These are phyloP conservation scores for Rachycentron canadum DNA, from an alignment of 2,797 vertebrate genomes.

Conservation along the genomic window DNA sequence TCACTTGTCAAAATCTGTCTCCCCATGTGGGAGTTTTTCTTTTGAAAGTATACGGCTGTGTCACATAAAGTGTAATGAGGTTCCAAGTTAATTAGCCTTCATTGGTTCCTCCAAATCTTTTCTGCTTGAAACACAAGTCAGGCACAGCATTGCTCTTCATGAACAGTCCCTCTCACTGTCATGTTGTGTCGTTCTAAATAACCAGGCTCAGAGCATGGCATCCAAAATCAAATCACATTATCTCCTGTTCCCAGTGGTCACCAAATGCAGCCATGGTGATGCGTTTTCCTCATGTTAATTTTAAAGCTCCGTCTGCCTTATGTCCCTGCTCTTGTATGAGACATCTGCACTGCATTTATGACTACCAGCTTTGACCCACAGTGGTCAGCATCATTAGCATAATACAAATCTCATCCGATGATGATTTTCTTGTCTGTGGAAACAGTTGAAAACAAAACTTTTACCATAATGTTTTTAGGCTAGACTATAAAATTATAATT, in stretches of 20 bases:
- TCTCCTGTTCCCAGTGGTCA: constrained; percentile 12
- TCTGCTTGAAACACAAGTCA: background rate
- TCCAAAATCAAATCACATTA: constrained; percentile 30
- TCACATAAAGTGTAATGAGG: constrained; percentile 16
- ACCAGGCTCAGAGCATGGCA: constrained; percentile 12
- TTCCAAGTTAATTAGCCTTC: constrained; percentile 17
- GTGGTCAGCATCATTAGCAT: constrained; percentile 40
- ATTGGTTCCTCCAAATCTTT: constrained; percentile 15
- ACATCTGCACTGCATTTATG: constrained; percentile 56
- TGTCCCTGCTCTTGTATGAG: constrained; percentile 24
- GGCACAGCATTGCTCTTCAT: background rate
- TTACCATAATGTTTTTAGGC: background rate
- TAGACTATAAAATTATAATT: background rate
- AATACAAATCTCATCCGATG: constrained; percentile 35
- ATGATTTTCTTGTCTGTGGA: constrained; percentile 12
- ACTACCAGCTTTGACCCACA: constrained; percentile 23
- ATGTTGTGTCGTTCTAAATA: constrained; percentile 12
- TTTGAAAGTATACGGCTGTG: constrained; percentile 10
- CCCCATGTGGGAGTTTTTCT: background rate
- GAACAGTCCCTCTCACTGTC: background rate
- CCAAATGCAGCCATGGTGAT: constrained; percentile 3
- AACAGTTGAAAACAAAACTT: background rate
- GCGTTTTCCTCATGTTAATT: constrained; percentile 16
- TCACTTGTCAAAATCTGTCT: background rate
- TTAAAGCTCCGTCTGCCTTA: constrained; percentile 34